phyloP scores from a whole-genome alignment of 2,888 invertebrate species.

The Hybos culiciformis region DNA sequence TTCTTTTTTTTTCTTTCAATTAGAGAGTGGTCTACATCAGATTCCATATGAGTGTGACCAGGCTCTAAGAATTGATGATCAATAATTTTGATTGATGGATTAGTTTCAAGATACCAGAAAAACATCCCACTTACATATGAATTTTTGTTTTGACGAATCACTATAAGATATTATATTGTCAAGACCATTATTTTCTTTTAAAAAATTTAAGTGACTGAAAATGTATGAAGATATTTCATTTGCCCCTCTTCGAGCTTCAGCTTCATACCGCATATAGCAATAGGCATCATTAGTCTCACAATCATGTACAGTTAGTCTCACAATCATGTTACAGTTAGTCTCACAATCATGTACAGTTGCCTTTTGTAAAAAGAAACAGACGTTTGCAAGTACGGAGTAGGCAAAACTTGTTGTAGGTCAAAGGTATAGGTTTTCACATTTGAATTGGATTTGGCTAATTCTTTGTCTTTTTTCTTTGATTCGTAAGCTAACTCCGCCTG shows the following conservation, averaged over 20 bases:
- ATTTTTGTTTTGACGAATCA: neutral
- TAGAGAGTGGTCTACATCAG: conserved; percentile 1
- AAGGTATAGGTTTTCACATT: conserved; percentile 6
- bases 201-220: conserved; percentile 8
- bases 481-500: conserved; percentile 8
- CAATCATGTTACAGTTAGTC: too few species aligned
- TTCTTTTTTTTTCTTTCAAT: neutral
- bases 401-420: conserved; percentile 19
- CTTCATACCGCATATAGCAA: conserved; percentile 22
- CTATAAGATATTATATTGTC: neutral
- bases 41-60: conserved; percentile 6
- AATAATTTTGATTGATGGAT: conserved; percentile 7
- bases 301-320: conserved; percentile 20
- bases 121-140: neutral
- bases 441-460: conserved; percentile 3
- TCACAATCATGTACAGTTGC: too few species aligned
- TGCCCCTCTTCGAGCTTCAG: conserved; percentile 15
- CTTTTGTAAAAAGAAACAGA: conserved; percentile 21
- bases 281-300: conserved; percentile 11
- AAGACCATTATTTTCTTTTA: conserved; percentile 5
- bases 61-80: conserved; percentile 10
- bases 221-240: conserved; percentile 19
- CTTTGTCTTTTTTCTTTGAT: conserved; percentile 9
- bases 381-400: conserved; percentile 17
- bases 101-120: conserved; percentile 1